Evolutionary conservation across 1,140 invertebrate species (phyloP).

Genomic region (Streblospio benedicti): DNA sequence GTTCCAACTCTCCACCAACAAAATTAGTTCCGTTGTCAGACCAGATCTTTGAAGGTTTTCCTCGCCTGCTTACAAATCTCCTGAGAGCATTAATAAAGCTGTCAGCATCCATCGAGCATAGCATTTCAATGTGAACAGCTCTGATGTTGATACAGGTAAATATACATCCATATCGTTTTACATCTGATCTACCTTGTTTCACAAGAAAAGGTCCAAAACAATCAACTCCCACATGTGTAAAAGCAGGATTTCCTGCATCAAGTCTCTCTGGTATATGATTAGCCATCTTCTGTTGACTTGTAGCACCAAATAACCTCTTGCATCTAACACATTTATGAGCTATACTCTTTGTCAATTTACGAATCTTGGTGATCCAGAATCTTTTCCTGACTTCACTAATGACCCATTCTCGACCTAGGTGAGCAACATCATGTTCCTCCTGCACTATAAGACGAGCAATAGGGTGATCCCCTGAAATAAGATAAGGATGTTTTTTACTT

Average conservation of each 20-base stretch:
- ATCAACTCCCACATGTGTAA: neutral
- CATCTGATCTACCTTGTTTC: neutral
- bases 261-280: neutral
- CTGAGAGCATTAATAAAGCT: slow-evolving; percentile 38
- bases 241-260: neutral
- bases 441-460: too few species aligned
- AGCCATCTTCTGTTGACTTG: slow-evolving; percentile 2
- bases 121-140: slow-evolving; percentile 10
- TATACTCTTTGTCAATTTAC: too few species aligned
- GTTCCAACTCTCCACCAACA: neutral
- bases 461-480: too few species aligned
- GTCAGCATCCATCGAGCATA: slow-evolving; percentile 33
- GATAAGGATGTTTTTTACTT: too few species aligned
- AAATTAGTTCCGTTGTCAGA: neutral
- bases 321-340: too few species aligned
- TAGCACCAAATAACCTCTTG: too few species aligned
- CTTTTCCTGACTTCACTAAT: too few species aligned
- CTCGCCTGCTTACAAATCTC: slow-evolving; percentile 42
- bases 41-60: slow-evolving; percentile 22
- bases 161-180: slow-evolving; percentile 1
- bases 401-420: too few species aligned
- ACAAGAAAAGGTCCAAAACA: neutral
- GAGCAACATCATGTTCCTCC: too few species aligned
- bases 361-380: too few species aligned
- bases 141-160: neutral